Evolutionary conservation across 2,888 invertebrate genomes (phyloP).

Genomic region (Caenorhabditis macrosperma): DNA sequence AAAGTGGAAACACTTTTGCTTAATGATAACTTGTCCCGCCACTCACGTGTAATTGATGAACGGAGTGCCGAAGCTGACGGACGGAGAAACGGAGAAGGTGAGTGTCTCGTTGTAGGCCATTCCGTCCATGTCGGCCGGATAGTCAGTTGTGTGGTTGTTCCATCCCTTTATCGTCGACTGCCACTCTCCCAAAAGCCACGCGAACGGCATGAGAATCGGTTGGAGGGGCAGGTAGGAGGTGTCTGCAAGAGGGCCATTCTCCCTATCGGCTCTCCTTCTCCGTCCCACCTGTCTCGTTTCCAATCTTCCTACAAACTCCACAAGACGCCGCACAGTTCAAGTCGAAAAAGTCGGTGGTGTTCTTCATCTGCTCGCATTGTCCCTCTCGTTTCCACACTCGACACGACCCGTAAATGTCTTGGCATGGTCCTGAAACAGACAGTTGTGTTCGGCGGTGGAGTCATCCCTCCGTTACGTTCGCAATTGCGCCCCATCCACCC

Average conservation of each 20-base stretch:
- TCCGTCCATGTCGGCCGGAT: slow-evolving; percentile 64
- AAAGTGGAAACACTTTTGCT: too few relatives aligned
- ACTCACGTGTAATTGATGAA: slow-evolving; percentile 69
- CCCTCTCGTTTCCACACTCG: slow-evolving; percentile 70
- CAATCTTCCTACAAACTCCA: slow-evolving; percentile 52
- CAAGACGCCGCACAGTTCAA: slow-evolving; percentile 70
- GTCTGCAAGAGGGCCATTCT: slow-evolving; percentile 17
- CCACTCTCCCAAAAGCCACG: slow-evolving; percentile 71
- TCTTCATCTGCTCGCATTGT: slow-evolving; percentile 66
- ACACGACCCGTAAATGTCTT: slow-evolving; percentile 69
- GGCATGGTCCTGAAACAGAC: slow-evolving; percentile 64
- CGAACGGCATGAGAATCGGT: slow-evolving; percentile 67
- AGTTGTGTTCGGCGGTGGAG: too few relatives aligned
- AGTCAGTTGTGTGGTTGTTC: slow-evolving; percentile 64
- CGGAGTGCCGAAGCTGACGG: slow-evolving; percentile 69
- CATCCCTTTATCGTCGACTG: slow-evolving; percentile 61
- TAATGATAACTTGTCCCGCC: too few relatives aligned
- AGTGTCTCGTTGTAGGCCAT: slow-evolving; percentile 66
- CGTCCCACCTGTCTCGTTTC: slow-evolving; percentile 7
- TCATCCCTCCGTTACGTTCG: slow-evolving; percentile 50
- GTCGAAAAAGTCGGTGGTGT: slow-evolving; percentile 68
- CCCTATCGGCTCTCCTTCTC: too few relatives aligned
- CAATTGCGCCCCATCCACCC: slow-evolving; percentile 72
- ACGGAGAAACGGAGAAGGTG: slow-evolving; percentile 63
- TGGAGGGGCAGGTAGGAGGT: slow-evolving; percentile 64